Evolutionary conservation across 1,140 invertebrate genomes (phyloP).

Genomic region (Nephila pilipes): DNA sequence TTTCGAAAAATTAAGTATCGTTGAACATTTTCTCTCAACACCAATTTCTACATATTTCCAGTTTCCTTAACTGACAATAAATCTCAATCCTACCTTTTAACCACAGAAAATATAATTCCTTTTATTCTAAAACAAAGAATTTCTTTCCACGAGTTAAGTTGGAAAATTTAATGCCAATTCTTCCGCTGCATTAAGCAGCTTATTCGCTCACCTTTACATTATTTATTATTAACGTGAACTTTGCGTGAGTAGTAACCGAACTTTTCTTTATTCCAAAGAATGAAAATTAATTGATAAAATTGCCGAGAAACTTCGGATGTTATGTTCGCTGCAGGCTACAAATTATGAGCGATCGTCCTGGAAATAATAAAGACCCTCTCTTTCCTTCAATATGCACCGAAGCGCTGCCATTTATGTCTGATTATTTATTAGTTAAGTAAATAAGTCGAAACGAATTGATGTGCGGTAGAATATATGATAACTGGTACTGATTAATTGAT

Average conservation of each 20-base stretch:
- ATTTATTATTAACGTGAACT: constrained; percentile 52
- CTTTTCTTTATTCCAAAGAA: constrained; percentile 51
- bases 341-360: constrained; percentile 56
- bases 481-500: constrained; percentile 49
- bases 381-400: background rate
- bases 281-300: constrained; percentile 74
- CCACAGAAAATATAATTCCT: constrained; percentile 13
- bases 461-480: background rate
- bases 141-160: background rate
- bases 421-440: constrained; percentile 54
- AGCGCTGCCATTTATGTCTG: constrained; percentile 32
- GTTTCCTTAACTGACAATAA: background rate
- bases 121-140: background rate
- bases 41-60: too few relatives aligned
- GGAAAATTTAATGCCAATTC: background rate
- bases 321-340: constrained; percentile 40
- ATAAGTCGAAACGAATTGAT: constrained; percentile 54
- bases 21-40: too few relatives aligned
- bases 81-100: background rate
- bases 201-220: constrained; percentile 33
- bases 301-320: constrained; percentile 26
- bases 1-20: too few relatives aligned
- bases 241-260: constrained; percentile 23
- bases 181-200: background rate
- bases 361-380: constrained; percentile 41